Base-by-base conservation (phyloP, 1,140 invertebrate genomes). In the Bombyx mandarina region DNA sequence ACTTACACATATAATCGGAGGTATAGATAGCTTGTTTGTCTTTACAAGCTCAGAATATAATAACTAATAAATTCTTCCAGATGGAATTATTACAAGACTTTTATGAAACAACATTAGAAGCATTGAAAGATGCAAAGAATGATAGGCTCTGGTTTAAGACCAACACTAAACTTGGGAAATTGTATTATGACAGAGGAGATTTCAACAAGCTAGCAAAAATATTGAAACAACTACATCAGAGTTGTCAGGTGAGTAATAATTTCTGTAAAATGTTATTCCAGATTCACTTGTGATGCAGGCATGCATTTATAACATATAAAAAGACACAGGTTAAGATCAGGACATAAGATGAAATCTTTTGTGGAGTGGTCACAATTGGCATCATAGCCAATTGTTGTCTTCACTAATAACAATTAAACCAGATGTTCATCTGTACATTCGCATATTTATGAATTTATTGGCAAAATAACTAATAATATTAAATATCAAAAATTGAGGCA, bases 91-190 rank as follows among this genome's bases (percentile, higher is more conserved):
- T 99, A 35, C 98, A 99, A 91, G 95, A 99, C 82, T 99, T 99
- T 86, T 99, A 99, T 90, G 97, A 99, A 89, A 99, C 98, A 35
- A 99, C 98, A 3, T 89, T 99, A 76, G 98, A 99, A 88, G 98
- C 98, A 44, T 89, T 99, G 54, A 98, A 98, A 86, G 97, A 99
- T 92, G 97, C 98, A 0, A 99, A 99, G 86, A 99, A 99, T 89
- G 99, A 99, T 88, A 90, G 99, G 67, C 88, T 99, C 45, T 99
- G 99, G 99, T 99, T 99, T 84, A 99, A 99, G 90, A 99, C 99
- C 6, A 99, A 99, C 80, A 99, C 98, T 2, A 99, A 99, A 89
- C 87, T 99, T 63, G 99, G 98, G 26, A 99, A 99, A 86, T 87
- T 99, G 6, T 99, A 99, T 86, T 99, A 98, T 85, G 99, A 99